phyloP scores from a whole-genome alignment of 2,888 invertebrate genomes.

The Unio pictorum region DNA sequence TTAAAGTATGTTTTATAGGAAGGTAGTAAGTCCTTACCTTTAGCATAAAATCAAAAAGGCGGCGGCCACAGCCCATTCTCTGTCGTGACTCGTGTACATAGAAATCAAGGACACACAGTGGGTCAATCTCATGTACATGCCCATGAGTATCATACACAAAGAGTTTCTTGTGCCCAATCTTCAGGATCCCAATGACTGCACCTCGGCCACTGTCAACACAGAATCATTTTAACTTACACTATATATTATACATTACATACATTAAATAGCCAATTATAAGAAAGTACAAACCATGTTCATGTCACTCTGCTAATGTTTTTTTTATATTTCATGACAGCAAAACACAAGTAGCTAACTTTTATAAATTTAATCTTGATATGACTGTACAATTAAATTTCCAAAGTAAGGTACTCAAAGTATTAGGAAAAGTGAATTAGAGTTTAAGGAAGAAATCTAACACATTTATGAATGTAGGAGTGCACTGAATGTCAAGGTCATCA shows the following conservation, averaged over 20 bases:
- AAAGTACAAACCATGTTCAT: neutral
- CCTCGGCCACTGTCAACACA: conserved; percentile 72
- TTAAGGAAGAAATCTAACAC: no score
- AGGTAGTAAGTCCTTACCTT: conserved; percentile 73
- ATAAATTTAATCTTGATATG: no score
- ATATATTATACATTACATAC: no score
- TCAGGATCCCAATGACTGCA: conserved; percentile 83
- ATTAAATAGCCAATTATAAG: no score
- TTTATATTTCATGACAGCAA: neutral
- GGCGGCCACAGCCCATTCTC: conserved; percentile 87
- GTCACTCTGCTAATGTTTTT: neutral
- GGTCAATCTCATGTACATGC: conserved; percentile 82
- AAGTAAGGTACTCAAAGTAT: no score
- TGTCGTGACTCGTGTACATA: conserved; percentile 88
- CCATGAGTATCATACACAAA: conserved; percentile 77
- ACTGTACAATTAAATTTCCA: no score
- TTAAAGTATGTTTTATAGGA: no score
- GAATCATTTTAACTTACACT: neutral
- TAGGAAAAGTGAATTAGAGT: no score
- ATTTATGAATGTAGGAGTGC: no score
- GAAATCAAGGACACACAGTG: conserved; percentile 93
- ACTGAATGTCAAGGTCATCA: no score
- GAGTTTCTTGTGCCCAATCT: conserved; percentile 90
- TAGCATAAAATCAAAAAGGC: conserved; percentile 91
- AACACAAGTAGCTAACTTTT: no score